These are phyloP conservation scores for Trididemnum miniatum DNA, from an alignment of 23 tunicate genomes.

Conservation along the genomic window DNA sequence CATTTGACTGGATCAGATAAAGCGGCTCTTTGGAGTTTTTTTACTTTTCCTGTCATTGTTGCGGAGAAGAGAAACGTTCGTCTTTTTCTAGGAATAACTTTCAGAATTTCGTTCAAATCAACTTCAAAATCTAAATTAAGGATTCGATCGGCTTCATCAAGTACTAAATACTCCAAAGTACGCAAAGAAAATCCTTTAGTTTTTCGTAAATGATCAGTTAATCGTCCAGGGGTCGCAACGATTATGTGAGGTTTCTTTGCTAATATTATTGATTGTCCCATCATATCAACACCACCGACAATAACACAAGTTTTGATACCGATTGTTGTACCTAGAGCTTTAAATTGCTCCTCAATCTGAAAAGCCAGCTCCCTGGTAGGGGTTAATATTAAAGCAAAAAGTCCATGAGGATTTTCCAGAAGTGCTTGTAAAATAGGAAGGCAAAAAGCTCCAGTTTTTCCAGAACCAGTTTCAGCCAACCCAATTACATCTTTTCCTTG, in stretches of 20 bases:
- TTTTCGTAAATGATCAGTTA: constrained; percentile 91
- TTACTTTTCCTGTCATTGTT: constrained; percentile 94
- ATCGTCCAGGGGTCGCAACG: constrained; percentile 95
- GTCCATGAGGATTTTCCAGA: constrained; percentile 68
- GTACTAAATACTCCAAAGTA: constrained; percentile 67
- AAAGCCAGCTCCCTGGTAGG: constrained; percentile 95
- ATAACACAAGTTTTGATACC: constrained; percentile 81
- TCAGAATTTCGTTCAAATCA: constrained; percentile 74
- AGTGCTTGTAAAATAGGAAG: constrained; percentile 84
- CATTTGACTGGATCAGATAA: constrained; percentile 82
- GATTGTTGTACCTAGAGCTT: constrained; percentile 88
- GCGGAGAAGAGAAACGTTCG: constrained; percentile 92
- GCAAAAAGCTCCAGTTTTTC: constrained; percentile 97
- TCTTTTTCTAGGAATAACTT: constrained; percentile 85
- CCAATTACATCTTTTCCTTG: constrained; percentile 98
- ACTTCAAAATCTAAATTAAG: constrained; percentile 94
- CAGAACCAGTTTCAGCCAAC: constrained; percentile 97
- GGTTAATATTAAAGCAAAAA: constrained; percentile 82
- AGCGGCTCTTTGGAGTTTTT: constrained; percentile 95
- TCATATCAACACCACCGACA: constrained; percentile 92
- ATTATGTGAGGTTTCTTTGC: constrained; percentile 94
- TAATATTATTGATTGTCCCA: constrained; percentile 72
- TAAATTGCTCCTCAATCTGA: constrained; percentile 94
- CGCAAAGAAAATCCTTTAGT: constrained; percentile 88
- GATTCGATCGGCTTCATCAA: constrained; percentile 96